Conservation (phyloP, 2,113 vertebrate species). For the Donacobius atricapilla region DNA sequence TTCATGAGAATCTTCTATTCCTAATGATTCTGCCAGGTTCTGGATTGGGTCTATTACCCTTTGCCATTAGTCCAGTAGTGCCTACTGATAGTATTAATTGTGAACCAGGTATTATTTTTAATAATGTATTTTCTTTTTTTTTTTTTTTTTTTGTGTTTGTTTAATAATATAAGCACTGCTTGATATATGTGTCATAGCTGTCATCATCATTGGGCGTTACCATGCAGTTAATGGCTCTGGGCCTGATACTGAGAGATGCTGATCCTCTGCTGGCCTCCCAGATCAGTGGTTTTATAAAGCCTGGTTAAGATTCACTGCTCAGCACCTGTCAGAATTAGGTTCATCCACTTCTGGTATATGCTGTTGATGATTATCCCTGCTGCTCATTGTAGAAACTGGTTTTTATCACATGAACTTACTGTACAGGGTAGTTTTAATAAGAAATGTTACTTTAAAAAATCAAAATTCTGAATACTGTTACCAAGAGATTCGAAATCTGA, state of each 20-base stretch:
- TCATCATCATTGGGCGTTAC: neutral
- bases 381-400: neutral
- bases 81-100: conserved; percentile 96
- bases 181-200: neutral
- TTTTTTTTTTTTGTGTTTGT: neutral
- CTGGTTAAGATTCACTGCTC: neutral
- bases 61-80: conserved; percentile 91
- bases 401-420: neutral
- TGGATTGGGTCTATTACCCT: conserved; percentile 92
- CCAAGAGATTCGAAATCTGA: neutral
- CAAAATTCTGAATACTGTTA: neutral
- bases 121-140: conserved; percentile 56
- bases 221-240: neutral
- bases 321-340: conserved; percentile 8
- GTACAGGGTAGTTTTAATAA: neutral
- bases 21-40: conserved; percentile 88
- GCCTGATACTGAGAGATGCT: neutral
- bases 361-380: neutral
- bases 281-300: neutral
- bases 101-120: conserved; percentile 90
- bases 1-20: conserved; percentile 79
- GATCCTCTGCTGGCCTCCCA: neutral
- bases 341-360: neutral
- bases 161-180: neutral
- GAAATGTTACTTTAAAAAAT: neutral